phyloP scores from a whole-genome alignment of 2,113 vertebrate species.

The Sebastes fasciatus region DNA sequence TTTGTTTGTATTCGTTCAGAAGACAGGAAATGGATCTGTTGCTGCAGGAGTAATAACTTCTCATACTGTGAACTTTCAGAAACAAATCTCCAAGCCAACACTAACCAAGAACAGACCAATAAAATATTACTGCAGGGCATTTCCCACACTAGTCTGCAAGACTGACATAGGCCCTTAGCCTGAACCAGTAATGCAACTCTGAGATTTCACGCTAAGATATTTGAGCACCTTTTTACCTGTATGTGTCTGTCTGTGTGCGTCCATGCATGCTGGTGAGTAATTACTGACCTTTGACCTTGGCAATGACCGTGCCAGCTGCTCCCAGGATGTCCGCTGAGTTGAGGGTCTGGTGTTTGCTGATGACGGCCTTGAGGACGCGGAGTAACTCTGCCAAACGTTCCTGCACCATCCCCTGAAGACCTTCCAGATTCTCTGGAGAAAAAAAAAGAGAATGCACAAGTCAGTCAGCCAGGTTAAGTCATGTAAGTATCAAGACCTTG shows the following conservation, averaged over 20 bases:
- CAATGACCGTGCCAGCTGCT: conserved; percentile 92
- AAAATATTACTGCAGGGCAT: conserved; percentile 22
- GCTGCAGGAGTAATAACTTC: conserved; percentile 42
- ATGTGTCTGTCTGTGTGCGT: neutral
- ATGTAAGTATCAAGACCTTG: neutral
- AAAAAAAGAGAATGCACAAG: neutral
- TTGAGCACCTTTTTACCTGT: conserved; percentile 7
- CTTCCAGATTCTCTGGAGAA: conserved; percentile 83
- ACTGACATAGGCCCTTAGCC: neutral
- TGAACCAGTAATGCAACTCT: conserved; percentile 6
- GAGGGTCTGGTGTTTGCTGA: conserved; percentile 93
- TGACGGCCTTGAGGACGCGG: conserved; percentile 90
- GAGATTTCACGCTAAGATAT: conserved; percentile 19
- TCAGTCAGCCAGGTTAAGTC: neutral
- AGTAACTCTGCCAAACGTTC: conserved; percentile 92
- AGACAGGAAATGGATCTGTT: conserved; percentile 21
- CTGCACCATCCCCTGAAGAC: conserved; percentile 88
- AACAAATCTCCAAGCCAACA: conserved; percentile 30
- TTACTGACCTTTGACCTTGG: conserved; percentile 97
- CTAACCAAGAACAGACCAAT: conserved; percentile 16
- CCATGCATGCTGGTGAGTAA: conserved; percentile 2
- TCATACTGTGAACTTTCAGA: conserved; percentile 25
- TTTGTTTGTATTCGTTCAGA: conserved; percentile 41
- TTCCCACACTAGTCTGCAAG: conserved; percentile 16
- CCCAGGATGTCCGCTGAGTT: conserved; percentile 95